phyloP scores from a whole-genome alignment of 2,113 vertebrate genomes.

The Nerophis ophidion region DNA sequence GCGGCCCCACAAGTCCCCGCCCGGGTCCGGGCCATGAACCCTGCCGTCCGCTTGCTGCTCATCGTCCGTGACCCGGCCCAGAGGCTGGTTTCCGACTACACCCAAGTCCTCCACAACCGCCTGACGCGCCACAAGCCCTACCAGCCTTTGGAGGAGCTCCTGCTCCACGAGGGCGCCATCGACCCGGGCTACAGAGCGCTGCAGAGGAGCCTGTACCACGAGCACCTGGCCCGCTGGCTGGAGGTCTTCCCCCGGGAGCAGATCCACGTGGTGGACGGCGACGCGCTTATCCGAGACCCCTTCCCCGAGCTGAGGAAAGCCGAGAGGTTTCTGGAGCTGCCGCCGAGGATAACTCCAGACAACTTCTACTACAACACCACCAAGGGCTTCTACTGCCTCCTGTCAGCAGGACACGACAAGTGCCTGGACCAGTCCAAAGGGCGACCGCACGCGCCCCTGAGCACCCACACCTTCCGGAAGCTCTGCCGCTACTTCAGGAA shows the following conservation, averaged over 20 bases:
- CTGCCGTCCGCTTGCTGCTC: conserved; percentile 68
- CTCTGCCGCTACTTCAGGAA: conserved; percentile 72
- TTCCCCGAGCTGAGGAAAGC: conserved; percentile 73
- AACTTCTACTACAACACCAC: conserved; percentile 82
- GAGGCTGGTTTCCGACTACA: conserved; percentile 79
- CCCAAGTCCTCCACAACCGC: conserved; percentile 78
- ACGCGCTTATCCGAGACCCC: conserved; percentile 70
- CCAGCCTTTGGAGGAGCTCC: conserved; percentile 68
- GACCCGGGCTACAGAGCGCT: conserved; percentile 72
- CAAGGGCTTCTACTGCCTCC: conserved; percentile 79
- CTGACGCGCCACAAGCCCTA: conserved; percentile 71
- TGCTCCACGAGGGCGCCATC: conserved; percentile 61
- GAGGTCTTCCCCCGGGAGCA: conserved; percentile 70
- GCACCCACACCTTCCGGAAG: conserved; percentile 60
- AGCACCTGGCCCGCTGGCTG: conserved; percentile 71
- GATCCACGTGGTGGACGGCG: conserved; percentile 78
- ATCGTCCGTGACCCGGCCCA: conserved; percentile 77
- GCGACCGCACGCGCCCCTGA: conserved; percentile 70
- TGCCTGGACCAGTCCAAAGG: conserved; percentile 80
- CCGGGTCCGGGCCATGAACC: conserved; percentile 67
- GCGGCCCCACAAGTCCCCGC: conserved; percentile 63
- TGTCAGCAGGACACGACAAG: conserved; percentile 68
- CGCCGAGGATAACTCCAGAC: conserved; percentile 60
- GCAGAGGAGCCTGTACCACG: conserved; percentile 76
- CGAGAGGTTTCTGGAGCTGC: conserved; percentile 72